Percentiles rank a stretch among this genome's conserved stretches.
These are phyloP conservation scores for Phania funesta DNA, from an alignment of 2,888 invertebrate species.

Conservation along the genomic window DNA sequence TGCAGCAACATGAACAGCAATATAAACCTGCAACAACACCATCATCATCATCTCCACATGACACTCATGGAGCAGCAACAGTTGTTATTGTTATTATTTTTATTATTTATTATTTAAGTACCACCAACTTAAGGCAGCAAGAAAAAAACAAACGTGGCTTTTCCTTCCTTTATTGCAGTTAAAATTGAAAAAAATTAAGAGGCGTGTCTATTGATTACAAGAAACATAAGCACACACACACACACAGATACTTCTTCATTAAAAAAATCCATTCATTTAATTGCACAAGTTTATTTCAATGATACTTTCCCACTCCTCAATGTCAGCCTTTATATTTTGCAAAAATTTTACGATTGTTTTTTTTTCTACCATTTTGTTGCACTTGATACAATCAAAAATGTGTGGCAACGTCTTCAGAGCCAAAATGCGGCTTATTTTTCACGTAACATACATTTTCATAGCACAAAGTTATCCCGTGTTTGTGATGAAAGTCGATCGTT, in stretches of 20 bases:
- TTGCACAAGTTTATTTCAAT: neutral
- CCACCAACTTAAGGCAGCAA: conserved; percentile 68
- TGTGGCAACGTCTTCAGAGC: too few relatives aligned
- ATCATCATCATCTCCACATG: conserved; percentile 12
- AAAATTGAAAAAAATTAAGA: conserved; percentile 31
- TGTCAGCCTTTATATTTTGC: neutral
- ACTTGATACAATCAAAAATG: neutral
- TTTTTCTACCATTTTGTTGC: neutral
- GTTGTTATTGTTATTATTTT: conserved; percentile 60
- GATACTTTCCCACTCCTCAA: neutral
- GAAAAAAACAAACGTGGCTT: conserved; percentile 50
- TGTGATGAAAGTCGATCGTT: too few relatives aligned
- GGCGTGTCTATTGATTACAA: conserved; percentile 62
- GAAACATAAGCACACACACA: conserved; percentile 4
- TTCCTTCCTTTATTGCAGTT: conserved; percentile 4
- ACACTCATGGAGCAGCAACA: conserved; percentile 59
- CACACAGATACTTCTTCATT: neutral
- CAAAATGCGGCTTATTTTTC: too few relatives aligned
- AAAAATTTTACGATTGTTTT: neutral
- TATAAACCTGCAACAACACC: conserved; percentile 27
- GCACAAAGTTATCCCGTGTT: too few relatives aligned
- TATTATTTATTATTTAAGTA: conserved; percentile 50
- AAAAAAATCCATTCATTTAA: neutral
- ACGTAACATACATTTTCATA: too few relatives aligned
- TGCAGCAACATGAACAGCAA: neutral